Conservation (phyloP, 1,140 invertebrate genomes). For the Drosophila ogumai region DNA sequence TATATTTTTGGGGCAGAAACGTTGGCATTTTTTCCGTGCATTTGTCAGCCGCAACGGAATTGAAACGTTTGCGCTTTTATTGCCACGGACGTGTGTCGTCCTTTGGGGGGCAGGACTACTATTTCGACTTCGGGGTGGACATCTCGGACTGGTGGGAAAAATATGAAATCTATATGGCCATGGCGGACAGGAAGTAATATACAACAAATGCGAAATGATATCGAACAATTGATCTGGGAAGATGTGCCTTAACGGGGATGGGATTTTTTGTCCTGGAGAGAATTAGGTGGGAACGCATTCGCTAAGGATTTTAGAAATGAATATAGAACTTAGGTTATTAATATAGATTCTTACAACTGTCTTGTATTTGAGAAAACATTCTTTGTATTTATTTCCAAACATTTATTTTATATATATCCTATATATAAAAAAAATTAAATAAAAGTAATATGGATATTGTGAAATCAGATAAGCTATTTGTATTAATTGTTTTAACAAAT, state of each 20-base stretch:
- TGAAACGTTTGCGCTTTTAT: slow-evolving; percentile 83
- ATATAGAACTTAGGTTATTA: neutral
- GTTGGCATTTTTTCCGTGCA: slow-evolving; percentile 69
- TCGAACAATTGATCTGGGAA: slow-evolving; percentile 40
- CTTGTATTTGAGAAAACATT: neutral
- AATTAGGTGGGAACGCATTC: neutral
- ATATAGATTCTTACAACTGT: neutral
- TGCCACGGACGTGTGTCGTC: slow-evolving; percentile 70
- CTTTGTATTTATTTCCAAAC: neutral
- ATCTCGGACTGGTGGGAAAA: slow-evolving; percentile 63
- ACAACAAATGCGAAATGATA: slow-evolving; percentile 72
- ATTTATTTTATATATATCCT: too few relatives aligned
- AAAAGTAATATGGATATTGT: too few relatives aligned
- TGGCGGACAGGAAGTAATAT: slow-evolving; percentile 65
- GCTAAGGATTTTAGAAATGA: neutral
- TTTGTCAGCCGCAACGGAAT: slow-evolving; percentile 84
- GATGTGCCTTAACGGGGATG: neutral
- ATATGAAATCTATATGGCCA: slow-evolving; percentile 68
- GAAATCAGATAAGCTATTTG: too few relatives aligned
- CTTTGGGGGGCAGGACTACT: slow-evolving; percentile 12
- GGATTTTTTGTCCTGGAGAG: slow-evolving; percentile 1
- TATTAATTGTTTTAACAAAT: too few relatives aligned
- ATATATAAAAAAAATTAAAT: too few relatives aligned
- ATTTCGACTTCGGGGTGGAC: slow-evolving; percentile 19
- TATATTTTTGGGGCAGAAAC: slow-evolving; percentile 71